Evolutionary conservation across 2,888 invertebrate species (phyloP).

Genomic region (Hypolimnas misippus): DNA sequence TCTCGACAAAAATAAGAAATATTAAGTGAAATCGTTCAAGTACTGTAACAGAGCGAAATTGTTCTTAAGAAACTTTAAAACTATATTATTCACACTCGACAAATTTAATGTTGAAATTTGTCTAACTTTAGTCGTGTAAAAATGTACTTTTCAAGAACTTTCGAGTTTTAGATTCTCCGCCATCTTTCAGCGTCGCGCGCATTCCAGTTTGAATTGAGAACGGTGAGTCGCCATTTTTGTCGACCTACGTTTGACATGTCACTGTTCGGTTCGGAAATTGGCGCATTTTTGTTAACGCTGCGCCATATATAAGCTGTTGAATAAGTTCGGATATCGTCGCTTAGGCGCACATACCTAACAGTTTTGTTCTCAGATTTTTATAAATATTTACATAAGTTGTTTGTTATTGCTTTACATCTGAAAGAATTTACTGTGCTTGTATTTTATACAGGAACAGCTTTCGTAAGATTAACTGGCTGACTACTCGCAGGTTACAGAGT

Average conservation of each 20-base stretch:
- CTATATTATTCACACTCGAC: slow-evolving; percentile 9
- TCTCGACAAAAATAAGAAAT: slow-evolving; percentile 1
- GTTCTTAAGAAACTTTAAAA: slow-evolving; percentile 13
- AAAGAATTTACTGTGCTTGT: too few relatives aligned
- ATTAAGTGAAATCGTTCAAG: slow-evolving; percentile 2
- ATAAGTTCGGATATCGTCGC: neutral
- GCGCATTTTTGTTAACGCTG: slow-evolving; percentile 2
- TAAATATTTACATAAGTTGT: too few relatives aligned
- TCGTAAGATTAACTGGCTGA: too few relatives aligned
- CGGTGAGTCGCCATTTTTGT: slow-evolving; percentile 38
- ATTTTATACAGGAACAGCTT: too few relatives aligned
- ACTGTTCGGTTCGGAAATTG: slow-evolving; percentile 12
- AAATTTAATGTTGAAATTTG: slow-evolving; percentile 16
- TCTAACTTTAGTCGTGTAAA: slow-evolving; percentile 17
- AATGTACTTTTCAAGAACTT: slow-evolving; percentile 14
- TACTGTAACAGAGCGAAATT: slow-evolving; percentile 5
- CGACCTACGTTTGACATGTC: slow-evolving; percentile 8
- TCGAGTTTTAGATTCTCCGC: slow-evolving; percentile 29
- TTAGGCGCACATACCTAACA: too few relatives aligned
- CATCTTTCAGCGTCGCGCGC: slow-evolving; percentile 33
- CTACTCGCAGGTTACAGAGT: too few relatives aligned
- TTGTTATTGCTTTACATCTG: too few relatives aligned
- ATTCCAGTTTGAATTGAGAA: slow-evolving; percentile 40
- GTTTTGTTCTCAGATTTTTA: too few relatives aligned
- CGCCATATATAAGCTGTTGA: neutral